Conservation (phyloP, 1,140 invertebrate genomes). For the Macrostomum lignano region DNA sequence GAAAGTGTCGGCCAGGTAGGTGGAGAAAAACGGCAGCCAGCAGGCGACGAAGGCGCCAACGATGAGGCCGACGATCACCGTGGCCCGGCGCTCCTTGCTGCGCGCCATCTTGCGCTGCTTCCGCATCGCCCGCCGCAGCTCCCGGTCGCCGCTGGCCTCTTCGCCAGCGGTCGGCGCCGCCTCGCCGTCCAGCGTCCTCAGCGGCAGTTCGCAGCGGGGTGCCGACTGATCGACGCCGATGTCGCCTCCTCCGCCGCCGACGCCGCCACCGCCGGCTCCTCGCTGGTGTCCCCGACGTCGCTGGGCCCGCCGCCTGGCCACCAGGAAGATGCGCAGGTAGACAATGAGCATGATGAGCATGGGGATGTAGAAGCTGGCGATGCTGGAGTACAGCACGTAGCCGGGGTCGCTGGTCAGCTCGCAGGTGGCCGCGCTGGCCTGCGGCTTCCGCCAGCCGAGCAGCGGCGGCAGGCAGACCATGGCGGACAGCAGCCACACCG, state of each 20-base stretch:
- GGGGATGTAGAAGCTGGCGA: slow-evolving; percentile 73
- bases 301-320: slow-evolving; percentile 56
- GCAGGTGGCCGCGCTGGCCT: slow-evolving; percentile 1
- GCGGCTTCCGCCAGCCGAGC: slow-evolving; percentile 60
- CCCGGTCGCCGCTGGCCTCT: neutral
- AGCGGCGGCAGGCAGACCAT: slow-evolving; percentile 84
- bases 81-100: slow-evolving; percentile 9
- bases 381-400: slow-evolving; percentile 67
- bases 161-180: slow-evolving; percentile 21
- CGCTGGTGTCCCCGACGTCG: slow-evolving; percentile 11
- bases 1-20: slow-evolving; percentile 70
- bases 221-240: slow-evolving; percentile 8
- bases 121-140: too few species aligned
- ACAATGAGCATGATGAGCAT: slow-evolving; percentile 80
- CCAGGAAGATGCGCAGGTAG: slow-evolving; percentile 68
- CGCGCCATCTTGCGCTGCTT: neutral
- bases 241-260: too few species aligned
- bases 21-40: slow-evolving; percentile 86
- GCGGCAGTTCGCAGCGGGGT: slow-evolving; percentile 22
- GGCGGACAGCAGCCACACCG: slow-evolving; percentile 74
- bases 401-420: slow-evolving; percentile 25
- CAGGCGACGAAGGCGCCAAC: slow-evolving; percentile 57
- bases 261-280: too few species aligned
- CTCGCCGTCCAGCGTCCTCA: slow-evolving; percentile 35
- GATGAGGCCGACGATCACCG: slow-evolving; percentile 18